Conservation (phyloP, 2,888 invertebrate genomes). For the Hydraecia micacea region DNA sequence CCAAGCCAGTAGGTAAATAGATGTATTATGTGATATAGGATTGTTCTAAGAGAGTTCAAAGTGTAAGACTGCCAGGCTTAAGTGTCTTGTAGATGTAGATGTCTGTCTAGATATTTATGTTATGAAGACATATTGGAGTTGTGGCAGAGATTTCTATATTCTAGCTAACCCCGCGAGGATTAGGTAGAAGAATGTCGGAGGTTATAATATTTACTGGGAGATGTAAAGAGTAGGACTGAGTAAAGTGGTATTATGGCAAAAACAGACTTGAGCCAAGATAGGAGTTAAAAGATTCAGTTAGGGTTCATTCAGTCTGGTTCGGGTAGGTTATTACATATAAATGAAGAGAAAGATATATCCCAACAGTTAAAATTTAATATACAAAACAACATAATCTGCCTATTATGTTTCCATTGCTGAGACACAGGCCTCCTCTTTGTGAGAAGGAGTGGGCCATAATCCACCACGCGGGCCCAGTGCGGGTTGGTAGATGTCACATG, state of each 20-base stretch:
- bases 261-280: background rate
- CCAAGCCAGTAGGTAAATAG: background rate
- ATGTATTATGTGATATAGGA: background rate
- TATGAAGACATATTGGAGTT: slow-evolving; percentile 29
- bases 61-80: background rate
- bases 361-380: background rate
- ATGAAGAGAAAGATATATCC: background rate
- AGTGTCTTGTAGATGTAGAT: background rate
- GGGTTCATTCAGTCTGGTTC: no score
- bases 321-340: background rate
- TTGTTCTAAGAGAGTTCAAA: background rate
- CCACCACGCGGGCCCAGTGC: background rate
- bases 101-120: slow-evolving; percentile 8
- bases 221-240: background rate
- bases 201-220: slow-evolving; percentile 10
- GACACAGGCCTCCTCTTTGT: background rate
- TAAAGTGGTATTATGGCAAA: background rate
- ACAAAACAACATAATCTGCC: no score
- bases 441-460: background rate
- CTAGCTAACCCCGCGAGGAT: background rate
- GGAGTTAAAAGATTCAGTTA: no score
- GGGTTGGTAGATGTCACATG: background rate
- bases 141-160: slow-evolving; percentile 1
- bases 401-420: background rate
- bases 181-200: background rate